phyloP scores from a whole-genome alignment of 2,888 invertebrate genomes.

The Anthrax anthrax region DNA sequence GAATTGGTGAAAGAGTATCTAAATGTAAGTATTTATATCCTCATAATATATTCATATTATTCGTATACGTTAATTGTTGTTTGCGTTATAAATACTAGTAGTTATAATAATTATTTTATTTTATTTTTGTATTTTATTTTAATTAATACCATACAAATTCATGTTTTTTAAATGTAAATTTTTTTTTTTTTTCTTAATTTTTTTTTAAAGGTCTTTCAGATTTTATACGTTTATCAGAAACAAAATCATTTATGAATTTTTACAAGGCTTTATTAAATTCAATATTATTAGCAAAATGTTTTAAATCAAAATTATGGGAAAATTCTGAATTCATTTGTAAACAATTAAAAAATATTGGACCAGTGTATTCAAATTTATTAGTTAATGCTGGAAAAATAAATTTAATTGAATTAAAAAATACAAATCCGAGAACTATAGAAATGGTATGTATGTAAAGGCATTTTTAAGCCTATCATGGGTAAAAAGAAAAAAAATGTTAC shows the following conservation, averaged over 20 bases:
- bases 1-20: constrained; percentile 49
- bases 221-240: constrained; percentile 36
- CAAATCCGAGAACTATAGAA: constrained; percentile 61
- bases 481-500: no score
- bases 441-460: constrained; percentile 41
- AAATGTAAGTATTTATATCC: constrained; percentile 53
- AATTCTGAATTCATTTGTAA: constrained; percentile 52
- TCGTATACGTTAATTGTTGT: no score
- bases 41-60: no score
- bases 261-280: constrained; percentile 45
- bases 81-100: no score
- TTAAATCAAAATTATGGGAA: constrained; percentile 57
- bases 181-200: constrained; percentile 1
- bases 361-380: constrained; percentile 45
- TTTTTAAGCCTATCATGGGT: no score
- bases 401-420: constrained; percentile 46
- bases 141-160: neutral
- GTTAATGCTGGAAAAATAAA: constrained; percentile 51
- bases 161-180: no score
- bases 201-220: constrained; percentile 39
- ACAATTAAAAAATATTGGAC: constrained; percentile 58
- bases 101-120: no score
- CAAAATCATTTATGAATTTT: constrained; percentile 21
- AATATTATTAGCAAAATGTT: constrained; percentile 49
- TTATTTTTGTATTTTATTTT: no score